phyloP scores from a whole-genome alignment of 1,140 invertebrate genomes.

The Nylanderia fulva region DNA sequence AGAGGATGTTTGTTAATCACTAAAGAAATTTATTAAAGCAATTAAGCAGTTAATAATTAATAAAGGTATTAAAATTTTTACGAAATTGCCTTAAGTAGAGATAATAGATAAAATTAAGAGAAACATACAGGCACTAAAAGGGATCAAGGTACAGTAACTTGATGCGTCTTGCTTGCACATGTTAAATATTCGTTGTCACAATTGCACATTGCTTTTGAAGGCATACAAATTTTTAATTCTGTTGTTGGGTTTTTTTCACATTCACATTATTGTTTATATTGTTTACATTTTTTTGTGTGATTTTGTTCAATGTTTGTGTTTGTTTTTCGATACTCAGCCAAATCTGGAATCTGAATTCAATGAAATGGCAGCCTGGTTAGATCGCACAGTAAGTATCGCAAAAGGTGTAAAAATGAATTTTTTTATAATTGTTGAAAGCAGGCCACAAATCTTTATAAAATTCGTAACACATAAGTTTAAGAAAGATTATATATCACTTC shows the following conservation, averaged over 20 bases:
- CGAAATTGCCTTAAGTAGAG: slow-evolving; percentile 27
- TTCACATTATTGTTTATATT: slow-evolving; percentile 31
- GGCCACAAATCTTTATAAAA: background rate
- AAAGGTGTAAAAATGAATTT: background rate
- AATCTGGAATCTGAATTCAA: slow-evolving; percentile 95
- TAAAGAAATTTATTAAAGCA: background rate
- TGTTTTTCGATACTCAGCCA: slow-evolving; percentile 84
- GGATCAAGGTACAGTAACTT: slow-evolving; percentile 4
- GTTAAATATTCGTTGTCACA: slow-evolving; percentile 15
- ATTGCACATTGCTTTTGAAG: slow-evolving; percentile 54
- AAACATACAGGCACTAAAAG: background rate
- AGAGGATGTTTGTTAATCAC: background rate
- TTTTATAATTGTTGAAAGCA: background rate
- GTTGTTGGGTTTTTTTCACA: slow-evolving; percentile 55
- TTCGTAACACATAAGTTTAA: background rate
- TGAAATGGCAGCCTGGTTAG: slow-evolving; percentile 97
- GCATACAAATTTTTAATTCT: slow-evolving; percentile 45
- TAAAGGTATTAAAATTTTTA: slow-evolving; percentile 34
- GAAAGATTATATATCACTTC: background rate
- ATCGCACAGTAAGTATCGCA: slow-evolving; percentile 87
- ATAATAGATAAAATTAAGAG: background rate
- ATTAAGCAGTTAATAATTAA: no score
- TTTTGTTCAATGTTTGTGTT: slow-evolving; percentile 79
- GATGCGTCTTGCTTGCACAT: background rate
- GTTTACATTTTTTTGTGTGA: slow-evolving; percentile 40